Evolutionary conservation across 1,140 invertebrate genomes (phyloP).

Genomic region (Ceratosolen fusciceps): DNA sequence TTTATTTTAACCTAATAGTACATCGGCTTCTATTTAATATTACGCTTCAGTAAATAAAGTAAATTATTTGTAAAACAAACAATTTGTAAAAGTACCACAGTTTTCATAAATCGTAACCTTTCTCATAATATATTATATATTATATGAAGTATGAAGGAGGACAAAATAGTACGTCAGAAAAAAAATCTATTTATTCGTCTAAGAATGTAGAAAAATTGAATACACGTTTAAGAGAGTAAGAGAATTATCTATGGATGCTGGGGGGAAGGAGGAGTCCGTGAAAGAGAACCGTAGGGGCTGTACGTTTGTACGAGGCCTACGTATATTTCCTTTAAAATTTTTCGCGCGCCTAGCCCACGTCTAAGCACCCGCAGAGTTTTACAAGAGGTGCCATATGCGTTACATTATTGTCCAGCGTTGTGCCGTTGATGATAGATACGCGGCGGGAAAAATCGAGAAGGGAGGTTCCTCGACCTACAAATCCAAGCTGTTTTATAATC

Average conservation of each 20-base stretch:
- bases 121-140: neutral
- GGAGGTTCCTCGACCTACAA: neutral
- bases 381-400: slow-evolving; percentile 42
- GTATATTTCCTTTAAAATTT: neutral
- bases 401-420: slow-evolving; percentile 29
- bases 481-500: slow-evolving; percentile 8
- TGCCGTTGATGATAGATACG: neutral
- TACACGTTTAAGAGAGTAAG: neutral
- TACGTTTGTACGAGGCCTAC: neutral
- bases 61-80: too few relatives aligned
- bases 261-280: neutral
- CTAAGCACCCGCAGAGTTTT: slow-evolving; percentile 44
- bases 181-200: slow-evolving; percentile 18
- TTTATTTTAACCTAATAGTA: too few relatives aligned
- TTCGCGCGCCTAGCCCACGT: neutral
- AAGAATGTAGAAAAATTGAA: neutral
- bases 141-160: neutral
- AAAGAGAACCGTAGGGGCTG: neutral
- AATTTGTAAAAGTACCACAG: too few relatives aligned
- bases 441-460: slow-evolving; percentile 13
- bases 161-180: too few relatives aligned
- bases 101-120: too few relatives aligned
- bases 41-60: too few relatives aligned
- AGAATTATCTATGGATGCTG: neutral
- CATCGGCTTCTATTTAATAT: too few relatives aligned